A percentile compares a stretch with the other conserved stretches of the same genome.
Evolutionary conservation across 2,113 vertebrate species (phyloP).

Genomic region (Strix aluco): DNA sequence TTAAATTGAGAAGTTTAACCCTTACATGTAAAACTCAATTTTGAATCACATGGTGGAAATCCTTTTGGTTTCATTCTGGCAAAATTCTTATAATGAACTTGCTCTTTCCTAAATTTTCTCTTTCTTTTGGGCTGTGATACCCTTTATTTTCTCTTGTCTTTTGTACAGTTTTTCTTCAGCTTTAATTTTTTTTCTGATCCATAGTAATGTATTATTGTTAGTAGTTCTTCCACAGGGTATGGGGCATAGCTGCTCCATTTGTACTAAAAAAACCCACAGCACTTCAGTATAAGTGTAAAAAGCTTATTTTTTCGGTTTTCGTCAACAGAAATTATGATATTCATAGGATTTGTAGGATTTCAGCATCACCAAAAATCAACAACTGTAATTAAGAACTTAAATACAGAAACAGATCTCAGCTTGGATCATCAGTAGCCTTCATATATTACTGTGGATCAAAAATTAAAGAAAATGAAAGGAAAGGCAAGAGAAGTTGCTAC

Average conservation of each 20-base stretch:
- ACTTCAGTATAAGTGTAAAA: neutral
- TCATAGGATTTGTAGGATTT: neutral
- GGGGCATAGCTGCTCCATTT: neutral
- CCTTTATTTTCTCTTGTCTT: neutral
- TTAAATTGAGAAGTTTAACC: neutral
- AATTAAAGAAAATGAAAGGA: neutral
- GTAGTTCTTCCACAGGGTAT: neutral
- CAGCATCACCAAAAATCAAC: neutral
- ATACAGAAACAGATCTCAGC: neutral
- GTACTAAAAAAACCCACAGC: neutral
- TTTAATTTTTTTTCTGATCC: neutral
- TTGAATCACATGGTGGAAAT: neutral
- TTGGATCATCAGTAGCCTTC: neutral
- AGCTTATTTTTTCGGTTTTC: neutral
- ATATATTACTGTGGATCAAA: neutral
- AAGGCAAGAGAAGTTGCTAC: fast-evolving
- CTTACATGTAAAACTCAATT: neutral
- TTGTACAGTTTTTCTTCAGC: neutral
- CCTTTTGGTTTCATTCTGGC: neutral
- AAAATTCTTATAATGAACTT: neutral
- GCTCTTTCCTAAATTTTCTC: neutral
- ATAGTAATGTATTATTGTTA: neutral
- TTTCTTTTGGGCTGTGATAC: neutral
- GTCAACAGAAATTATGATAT: neutral
- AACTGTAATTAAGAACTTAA: neutral